These are phyloP conservation scores for Phocides pigmalion DNA, from an alignment of 1,140 invertebrate species.

Conservation along the genomic window DNA sequence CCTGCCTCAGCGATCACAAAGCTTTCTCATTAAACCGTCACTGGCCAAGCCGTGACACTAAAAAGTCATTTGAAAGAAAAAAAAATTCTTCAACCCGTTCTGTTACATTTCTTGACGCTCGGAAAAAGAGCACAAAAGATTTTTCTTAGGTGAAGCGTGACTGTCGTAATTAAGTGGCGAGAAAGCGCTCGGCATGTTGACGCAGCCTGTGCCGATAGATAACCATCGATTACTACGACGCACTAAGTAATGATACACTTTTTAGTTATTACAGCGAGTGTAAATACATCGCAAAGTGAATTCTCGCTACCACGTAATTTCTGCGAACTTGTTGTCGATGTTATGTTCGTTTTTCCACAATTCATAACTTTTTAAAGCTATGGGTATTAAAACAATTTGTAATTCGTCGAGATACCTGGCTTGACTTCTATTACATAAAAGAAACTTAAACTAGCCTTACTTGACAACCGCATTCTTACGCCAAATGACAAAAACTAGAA, in stretches of 20 bases:
- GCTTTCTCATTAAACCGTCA: slow-evolving; percentile 81
- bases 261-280: slow-evolving; percentile 23
- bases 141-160: slow-evolving; percentile 81
- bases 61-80: slow-evolving; percentile 77
- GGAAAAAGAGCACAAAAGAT: slow-evolving; percentile 79
- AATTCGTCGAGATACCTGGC: neutral
- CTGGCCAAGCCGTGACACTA: slow-evolving; percentile 75
- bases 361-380: neutral
- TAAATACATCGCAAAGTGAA: slow-evolving; percentile 26
- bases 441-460: slow-evolving; percentile 7
- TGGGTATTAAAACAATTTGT: neutral
- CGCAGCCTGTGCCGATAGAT: slow-evolving; percentile 30
- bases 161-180: slow-evolving; percentile 79
- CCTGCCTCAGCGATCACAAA: slow-evolving; percentile 71
- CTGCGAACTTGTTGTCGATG: slow-evolving; percentile 1
- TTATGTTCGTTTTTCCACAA: neutral
- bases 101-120: slow-evolving; percentile 77
- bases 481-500: slow-evolving; percentile 25
- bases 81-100: slow-evolving; percentile 67
- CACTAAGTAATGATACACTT: slow-evolving; percentile 31
- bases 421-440: neutral
- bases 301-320: slow-evolving; percentile 5
- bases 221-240: slow-evolving; percentile 30
- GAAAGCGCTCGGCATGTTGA: slow-evolving; percentile 57
- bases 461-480: slow-evolving; percentile 15